These are phyloP conservation scores for Nylanderia fulva DNA, from an alignment of 1,140 invertebrate species.

Conservation along the genomic window DNA sequence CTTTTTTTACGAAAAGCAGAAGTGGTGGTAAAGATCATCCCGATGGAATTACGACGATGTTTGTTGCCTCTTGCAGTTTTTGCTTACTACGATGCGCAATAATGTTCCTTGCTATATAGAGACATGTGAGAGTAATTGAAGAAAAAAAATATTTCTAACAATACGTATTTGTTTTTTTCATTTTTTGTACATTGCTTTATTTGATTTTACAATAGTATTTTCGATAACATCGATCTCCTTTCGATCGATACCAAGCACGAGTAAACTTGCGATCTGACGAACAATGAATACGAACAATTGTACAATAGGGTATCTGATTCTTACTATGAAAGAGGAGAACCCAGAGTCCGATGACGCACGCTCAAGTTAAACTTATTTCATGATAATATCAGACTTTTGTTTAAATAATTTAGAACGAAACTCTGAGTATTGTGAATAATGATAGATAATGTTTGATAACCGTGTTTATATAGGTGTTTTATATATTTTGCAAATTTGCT, in stretches of 20 bases:
- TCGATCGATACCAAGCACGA: background rate
- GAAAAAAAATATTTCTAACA: background rate
- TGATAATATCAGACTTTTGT: background rate
- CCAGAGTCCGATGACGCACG: slow-evolving; percentile 1
- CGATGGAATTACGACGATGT: slow-evolving; percentile 17
- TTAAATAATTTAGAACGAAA: slow-evolving; percentile 6
- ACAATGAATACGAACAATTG: slow-evolving; percentile 36
- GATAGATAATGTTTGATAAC: background rate
- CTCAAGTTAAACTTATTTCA: background rate
- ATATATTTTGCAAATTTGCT: background rate
- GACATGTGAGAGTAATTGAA: background rate
- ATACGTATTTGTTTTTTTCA: background rate
- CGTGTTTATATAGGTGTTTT: background rate
- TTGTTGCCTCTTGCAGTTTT: slow-evolving; percentile 1
- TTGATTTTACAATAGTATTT: background rate
- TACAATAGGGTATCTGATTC: slow-evolving; percentile 33
- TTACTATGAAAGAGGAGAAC: slow-evolving; percentile 37
- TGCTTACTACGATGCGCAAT: background rate
- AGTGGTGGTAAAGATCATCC: slow-evolving; percentile 21
- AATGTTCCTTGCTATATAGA: background rate
- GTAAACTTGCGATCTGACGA: background rate
- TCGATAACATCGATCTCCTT: slow-evolving; percentile 14
- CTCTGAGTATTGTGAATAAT: background rate
- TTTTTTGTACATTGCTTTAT: no score
- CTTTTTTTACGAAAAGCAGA: slow-evolving; percentile 36